Conservation (phyloP, 2,888 invertebrate genomes). For the Cerastis leucographa region DNA sequence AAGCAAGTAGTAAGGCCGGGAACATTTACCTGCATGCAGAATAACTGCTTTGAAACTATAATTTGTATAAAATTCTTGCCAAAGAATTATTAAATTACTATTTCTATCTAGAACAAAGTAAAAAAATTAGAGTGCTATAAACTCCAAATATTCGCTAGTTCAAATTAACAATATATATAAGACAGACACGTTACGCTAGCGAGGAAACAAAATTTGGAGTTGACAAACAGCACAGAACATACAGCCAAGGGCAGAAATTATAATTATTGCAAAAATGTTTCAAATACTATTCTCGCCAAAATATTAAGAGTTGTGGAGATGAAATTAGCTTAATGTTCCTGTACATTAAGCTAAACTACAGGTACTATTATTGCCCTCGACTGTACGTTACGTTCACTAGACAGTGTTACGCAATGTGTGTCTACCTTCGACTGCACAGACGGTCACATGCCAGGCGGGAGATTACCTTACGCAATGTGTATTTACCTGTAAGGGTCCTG, state of each 20-base stretch:
- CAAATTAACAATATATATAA: neutral
- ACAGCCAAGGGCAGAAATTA: slow-evolving; percentile 1
- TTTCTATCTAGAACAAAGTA: neutral
- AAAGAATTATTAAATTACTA: neutral
- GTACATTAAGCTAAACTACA: too few relatives aligned
- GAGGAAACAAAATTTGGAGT: neutral
- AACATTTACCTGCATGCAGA: slow-evolving; percentile 66
- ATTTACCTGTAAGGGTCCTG: slow-evolving; percentile 88
- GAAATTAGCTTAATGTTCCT: too few relatives aligned
- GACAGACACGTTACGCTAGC: neutral
- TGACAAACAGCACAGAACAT: slow-evolving; percentile 7
- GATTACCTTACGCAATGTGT: neutral
- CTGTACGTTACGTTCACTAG: too few relatives aligned
- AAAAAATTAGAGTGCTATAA: neutral
- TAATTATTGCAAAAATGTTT: neutral
- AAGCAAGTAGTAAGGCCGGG: slow-evolving; percentile 60
- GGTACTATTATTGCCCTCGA: neutral
- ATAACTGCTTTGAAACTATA: slow-evolving; percentile 42
- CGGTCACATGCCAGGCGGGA: neutral
- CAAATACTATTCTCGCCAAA: neutral
- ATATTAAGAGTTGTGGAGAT: neutral
- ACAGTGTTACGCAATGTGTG: too few relatives aligned
- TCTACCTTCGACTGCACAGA: too few relatives aligned
- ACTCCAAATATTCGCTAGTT: neutral
- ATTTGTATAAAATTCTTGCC: neutral